Base-by-base conservation (phyloP, 1,140 invertebrate species). In the Drosophila santomea region DNA sequence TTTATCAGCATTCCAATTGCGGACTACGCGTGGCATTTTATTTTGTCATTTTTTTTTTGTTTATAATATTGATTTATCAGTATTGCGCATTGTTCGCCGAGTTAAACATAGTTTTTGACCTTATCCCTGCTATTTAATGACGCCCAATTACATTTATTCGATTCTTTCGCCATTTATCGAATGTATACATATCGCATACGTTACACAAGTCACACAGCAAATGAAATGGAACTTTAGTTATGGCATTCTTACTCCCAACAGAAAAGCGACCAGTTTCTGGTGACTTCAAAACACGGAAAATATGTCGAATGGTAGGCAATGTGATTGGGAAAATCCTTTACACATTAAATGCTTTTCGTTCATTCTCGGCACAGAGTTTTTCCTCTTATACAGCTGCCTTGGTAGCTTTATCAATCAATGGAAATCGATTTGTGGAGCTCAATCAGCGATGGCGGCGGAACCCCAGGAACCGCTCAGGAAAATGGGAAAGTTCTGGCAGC, bases 331-430 rank as follows among this genome's bases (percentile, higher is more conserved):
- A 28, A 28, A 50, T 28, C 47, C 32, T 41, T 44, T n/a, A 15
- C 25, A 14, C 45, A 45, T 14, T 45, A 28, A 50, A 25, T 15
- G 14, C 25, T n/a, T 50, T 50, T 12, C 25, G 17, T 32, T 51
- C 25, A 35, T 17, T 43, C 32, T 12, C 20, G 11, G 50, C n/a
- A 23, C 23, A 35, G 39, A 25, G 17, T 45, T 44, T 35, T 67
- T 10, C 35, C 50, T 43, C 15, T 23, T 43, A 36, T 50, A 28
- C 36, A 32, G 41, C 14, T 10, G 44, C 71, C 52, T 54, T 44
- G 36, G 61, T 69, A 75, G 78, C 79, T 78, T 86, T 82, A 85
- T 85, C 82, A 85, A 86, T 86, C 82, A 85, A 85, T 86, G 82
- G 41, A 82, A 85, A 85, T 85, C 83, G 78, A 85, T 85, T 86